Conservation (phyloP, 2,888 invertebrate species). For the Sphaerophoria taeniata region DNA sequence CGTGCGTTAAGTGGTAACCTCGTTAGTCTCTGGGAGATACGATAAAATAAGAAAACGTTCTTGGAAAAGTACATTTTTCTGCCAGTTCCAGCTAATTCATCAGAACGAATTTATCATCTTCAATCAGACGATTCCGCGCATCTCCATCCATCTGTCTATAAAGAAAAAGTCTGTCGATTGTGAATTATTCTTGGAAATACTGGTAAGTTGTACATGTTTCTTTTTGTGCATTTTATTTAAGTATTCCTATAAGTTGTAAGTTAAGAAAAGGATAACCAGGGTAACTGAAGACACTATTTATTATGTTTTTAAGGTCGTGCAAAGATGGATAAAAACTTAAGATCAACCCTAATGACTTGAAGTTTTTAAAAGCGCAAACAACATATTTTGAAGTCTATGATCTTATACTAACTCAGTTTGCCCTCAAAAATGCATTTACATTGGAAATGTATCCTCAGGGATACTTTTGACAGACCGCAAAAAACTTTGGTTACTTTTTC, state of each 20-base stretch:
- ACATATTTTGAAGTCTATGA: too few relatives aligned
- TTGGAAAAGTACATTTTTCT: slow-evolving; percentile 10
- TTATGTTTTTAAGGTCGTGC: too few relatives aligned
- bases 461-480: too few relatives aligned
- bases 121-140: background rate
- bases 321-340: too few relatives aligned
- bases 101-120: background rate
- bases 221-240: background rate
- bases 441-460: too few relatives aligned
- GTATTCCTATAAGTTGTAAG: background rate
- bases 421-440: too few relatives aligned
- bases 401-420: too few relatives aligned
- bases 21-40: slow-evolving; percentile 4
- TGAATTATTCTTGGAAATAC: slow-evolving; percentile 62
- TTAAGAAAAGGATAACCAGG: background rate
- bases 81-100: background rate
- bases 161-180: slow-evolving; percentile 14
- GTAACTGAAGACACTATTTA: too few relatives aligned
- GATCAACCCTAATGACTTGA: too few relatives aligned
- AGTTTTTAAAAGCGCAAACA: too few relatives aligned
- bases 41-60: slow-evolving; percentile 1
- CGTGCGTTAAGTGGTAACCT: slow-evolving; percentile 44
- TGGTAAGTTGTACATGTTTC: slow-evolving; percentile 46
- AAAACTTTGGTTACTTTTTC: too few relatives aligned
- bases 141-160: background rate